Percentiles rank a stretch among this genome's conserved stretches.
Evolutionary conservation across 2,888 invertebrate species (phyloP).

Genomic region (Tetragonisca angustula): DNA sequence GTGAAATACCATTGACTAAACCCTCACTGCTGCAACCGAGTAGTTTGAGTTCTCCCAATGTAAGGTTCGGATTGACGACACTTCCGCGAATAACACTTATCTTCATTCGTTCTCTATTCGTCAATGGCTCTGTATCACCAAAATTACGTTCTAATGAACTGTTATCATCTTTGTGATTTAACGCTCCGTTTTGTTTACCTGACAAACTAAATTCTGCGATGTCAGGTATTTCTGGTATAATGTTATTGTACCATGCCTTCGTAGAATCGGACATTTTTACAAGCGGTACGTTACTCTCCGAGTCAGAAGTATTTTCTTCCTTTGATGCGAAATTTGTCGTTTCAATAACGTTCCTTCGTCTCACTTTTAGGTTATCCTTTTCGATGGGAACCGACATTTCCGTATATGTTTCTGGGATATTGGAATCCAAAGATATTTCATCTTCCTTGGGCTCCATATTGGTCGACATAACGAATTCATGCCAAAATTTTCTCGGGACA

Average conservation of each 20-base stretch:
- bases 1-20: conserved; percentile 79
- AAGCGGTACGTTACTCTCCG: conserved; percentile 41
- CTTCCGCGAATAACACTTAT: conserved; percentile 75
- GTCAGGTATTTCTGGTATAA: conserved; percentile 71
- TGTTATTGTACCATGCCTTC: conserved; percentile 60
- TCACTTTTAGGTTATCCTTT: conserved; percentile 67
- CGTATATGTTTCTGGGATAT: conserved; percentile 15
- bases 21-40: conserved; percentile 79
- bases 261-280: conserved; percentile 53
- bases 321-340: conserved; percentile 35
- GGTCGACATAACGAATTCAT: conserved; percentile 42
- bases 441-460: conserved; percentile 60
- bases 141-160: conserved; percentile 43
- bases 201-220: conserved; percentile 42
- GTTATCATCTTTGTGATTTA: conserved; percentile 47
- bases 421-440: conserved; percentile 36
- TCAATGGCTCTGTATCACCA: conserved; percentile 51
- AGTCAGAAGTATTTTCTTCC: conserved; percentile 10
- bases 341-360: conserved; percentile 68
- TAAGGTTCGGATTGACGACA: conserved; percentile 73
- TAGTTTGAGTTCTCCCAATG: conserved; percentile 75
- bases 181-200: conserved; percentile 65
- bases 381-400: conserved; percentile 58
- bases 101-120: conserved; percentile 74
- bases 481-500: conserved; percentile 11